Evolutionary conservation across 2,888 invertebrate genomes (phyloP).

Genomic region (Cephus runcator): DNA sequence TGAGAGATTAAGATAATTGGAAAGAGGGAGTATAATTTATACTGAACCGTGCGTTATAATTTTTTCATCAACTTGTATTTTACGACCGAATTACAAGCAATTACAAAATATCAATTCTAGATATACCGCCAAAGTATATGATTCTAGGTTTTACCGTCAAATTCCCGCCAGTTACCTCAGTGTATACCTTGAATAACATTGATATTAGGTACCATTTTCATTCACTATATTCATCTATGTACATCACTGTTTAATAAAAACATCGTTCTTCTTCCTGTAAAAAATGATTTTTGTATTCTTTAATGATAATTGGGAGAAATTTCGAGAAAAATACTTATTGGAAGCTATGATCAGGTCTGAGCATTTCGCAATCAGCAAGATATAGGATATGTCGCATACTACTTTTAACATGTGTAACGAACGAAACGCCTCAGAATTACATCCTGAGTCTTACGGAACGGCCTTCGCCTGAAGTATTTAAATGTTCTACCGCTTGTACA

Average conservation of each 20-base stretch:
- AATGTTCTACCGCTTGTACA: background rate
- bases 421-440: background rate
- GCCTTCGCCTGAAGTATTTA: background rate
- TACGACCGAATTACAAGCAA: background rate
- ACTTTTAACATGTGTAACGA: background rate
- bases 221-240: conserved; percentile 33
- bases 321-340: background rate
- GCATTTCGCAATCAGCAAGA: background rate
- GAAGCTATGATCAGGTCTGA: background rate
- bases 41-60: background rate
- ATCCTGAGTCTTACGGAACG: background rate
- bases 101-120: background rate
- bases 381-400: no score
- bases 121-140: background rate
- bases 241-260: conserved; percentile 56
- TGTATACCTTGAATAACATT: background rate
- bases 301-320: background rate
- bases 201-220: conserved; percentile 8
- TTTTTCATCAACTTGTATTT: background rate
- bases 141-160: background rate
- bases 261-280: conserved; percentile 34
- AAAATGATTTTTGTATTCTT: background rate
- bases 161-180: background rate
- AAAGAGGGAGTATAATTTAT: background rate
- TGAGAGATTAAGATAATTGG: background rate